Evolutionary conservation across 2,113 vertebrate genomes (phyloP), one percentile per base, ranked within the genome.

Genomic region (Cheilinus undulatus): DNA sequence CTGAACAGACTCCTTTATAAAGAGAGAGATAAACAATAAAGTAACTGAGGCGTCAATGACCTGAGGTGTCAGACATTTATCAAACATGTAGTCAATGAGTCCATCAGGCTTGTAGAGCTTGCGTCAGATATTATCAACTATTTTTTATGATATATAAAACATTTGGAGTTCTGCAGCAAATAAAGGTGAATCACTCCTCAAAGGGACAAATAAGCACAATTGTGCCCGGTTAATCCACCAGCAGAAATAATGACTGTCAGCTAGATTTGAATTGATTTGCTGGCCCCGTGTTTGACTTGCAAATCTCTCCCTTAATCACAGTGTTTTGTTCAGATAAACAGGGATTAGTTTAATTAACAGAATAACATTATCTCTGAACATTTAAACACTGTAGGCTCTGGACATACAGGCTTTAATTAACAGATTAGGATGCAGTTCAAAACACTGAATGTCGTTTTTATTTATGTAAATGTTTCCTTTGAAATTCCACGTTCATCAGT

Each of bases 251-350:
- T 76, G 69, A 69, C 68, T 66, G 77, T 67, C 73, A 45, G 43
- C 7, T 72, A 69, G 60, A 76, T 87, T 83, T 54, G 64, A 74
- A 89, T 86, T 85, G 83, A 91, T 88, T 86, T 61, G 48, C 74
- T 75, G 69, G 61, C 65, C 51, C 74, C 32, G 1, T 73, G 76
- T 90, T 89, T 89, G 85, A 87, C 87, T 88, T 90, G 80, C 82
- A 88, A 85, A 90, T 87, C 91, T 88, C 66, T 67, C 69, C 63
- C 75, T 85, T 90, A 87, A 92, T 90, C 86, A 59, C 19, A 20
- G 79, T 73, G 72, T 86, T 88, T 88, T 86, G 76, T 66, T 80
- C 57, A 83, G 85, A 88, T 90, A 90, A 92, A 90, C 78, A 86
- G 42, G 78, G 88, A 92, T 92, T 90, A 88, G 19, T 63, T 76